Conservation (phyloP, 2,797 vertebrate species). For the Oceanodroma leucorhoa region DNA sequence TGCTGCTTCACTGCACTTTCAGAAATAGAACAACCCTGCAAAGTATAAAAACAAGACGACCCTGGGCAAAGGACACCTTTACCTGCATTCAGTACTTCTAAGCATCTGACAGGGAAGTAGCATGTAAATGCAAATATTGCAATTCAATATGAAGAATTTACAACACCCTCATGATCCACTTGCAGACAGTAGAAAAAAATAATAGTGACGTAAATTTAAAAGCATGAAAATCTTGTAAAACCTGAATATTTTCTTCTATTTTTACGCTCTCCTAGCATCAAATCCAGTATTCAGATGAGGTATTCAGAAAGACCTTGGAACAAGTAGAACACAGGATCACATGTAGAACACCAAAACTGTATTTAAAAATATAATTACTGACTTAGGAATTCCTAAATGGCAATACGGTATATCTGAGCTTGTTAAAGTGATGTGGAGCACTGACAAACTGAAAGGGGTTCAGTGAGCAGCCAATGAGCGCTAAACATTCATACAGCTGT, state of each 20-base stretch:
- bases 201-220: neutral
- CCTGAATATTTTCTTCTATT: neutral
- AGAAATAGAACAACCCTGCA: neutral
- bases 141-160: neutral
- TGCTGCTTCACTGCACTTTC: neutral
- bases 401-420: neutral
- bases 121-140: neutral
- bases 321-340: neutral
- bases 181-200: neutral
- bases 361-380: neutral
- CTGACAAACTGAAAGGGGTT: neutral
- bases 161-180: neutral
- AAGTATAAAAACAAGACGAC: neutral
- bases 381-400: neutral
- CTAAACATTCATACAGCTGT: neutral
- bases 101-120: neutral
- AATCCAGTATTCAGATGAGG: neutral
- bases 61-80: neutral
- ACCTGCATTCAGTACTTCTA: neutral
- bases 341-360: neutral
- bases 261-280: neutral
- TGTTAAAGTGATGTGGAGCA: neutral
- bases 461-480: rapidly evolving
- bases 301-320: neutral
- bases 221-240: neutral